These are phyloP conservation scores for Heliornis fulica DNA, from an alignment of 2,113 vertebrate species.

Conservation along the genomic window DNA sequence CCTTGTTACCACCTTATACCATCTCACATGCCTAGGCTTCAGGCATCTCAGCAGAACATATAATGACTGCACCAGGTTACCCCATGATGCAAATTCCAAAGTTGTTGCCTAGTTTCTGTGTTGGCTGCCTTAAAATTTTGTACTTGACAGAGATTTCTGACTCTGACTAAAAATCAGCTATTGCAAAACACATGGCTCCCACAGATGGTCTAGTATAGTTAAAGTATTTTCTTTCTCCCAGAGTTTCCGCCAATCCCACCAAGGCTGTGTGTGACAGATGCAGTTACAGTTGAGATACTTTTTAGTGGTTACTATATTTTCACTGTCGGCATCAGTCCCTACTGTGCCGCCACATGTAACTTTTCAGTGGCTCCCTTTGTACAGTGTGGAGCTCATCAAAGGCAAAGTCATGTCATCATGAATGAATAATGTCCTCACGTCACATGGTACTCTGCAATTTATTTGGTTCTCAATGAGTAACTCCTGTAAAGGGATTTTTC, in stretches of 20 bases:
- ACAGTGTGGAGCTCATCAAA: not conserved
- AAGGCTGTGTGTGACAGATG: not conserved
- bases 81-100: not conserved
- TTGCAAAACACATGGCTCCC: not conserved
- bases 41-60: not conserved
- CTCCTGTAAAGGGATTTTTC: constrained; percentile 32
- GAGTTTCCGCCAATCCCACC: not conserved
- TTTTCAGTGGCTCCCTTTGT: not conserved
- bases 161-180: not conserved
- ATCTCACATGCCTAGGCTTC: not conserved
- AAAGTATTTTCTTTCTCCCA: not conserved
- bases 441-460: not conserved
- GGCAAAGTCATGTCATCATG: not conserved
- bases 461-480: not conserved
- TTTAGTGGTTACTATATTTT: constrained; percentile 43
- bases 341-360: not conserved
- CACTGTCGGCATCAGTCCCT: not conserved
- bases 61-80: not conserved
- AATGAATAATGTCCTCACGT: not conserved
- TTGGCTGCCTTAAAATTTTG: not conserved
- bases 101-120: not conserved
- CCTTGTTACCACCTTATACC: not conserved
- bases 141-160: not conserved
- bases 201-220: not conserved
- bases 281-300: constrained; percentile 6